Base-by-base conservation (phyloP, 2,888 invertebrate species). In the Embidobia sp. region DNA sequence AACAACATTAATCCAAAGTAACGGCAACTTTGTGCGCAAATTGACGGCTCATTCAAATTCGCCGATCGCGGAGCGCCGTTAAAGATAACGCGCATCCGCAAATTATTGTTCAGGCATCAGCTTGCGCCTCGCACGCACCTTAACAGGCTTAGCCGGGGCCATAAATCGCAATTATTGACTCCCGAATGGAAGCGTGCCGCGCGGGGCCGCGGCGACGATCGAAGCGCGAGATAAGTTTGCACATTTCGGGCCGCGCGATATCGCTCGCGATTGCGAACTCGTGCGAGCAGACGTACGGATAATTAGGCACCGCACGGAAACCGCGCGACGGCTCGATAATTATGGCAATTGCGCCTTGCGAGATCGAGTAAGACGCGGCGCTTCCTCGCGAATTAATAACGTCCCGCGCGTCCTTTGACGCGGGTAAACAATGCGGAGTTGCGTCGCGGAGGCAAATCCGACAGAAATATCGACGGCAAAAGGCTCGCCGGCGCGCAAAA, bases 271-370 rank as follows among this genome's bases (percentile, higher is more conserved):
- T 40, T 44, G 42, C 44, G 46, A 46, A 66, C 51, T 42, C 44
- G 37, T 18, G 8, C 35, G 31, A 35, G 18, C 40, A 44, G 51
- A 51, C 44, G 42, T 27, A 35, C 35, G 46, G 15, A 35, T 61
- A 70, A 70, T 70, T 70, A 70, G 51, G 67, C 59, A 11, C 42
- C 35, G 49, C 69, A 51, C 51, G 69, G 49, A 51, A 70, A 26
- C 49, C 55, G 44, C 55, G 53, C 53, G 44, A 57, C 40, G 49
- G 42, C 26, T 51, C 69, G 59, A 70, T 70, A 70, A 70, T 70
- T 70, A 51, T 59, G 44, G 69, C 59, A 70, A 59, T 70, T 37
- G 69, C 49, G 27, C 59, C 31, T 42, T 49, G 33, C 27, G 59
- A 42, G 42, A 59, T 70, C 59, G 49, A 67, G 35, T n/a, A n/a